Evolutionary conservation across 2,888 invertebrate species (phyloP).

Genomic region (Pandemis corylana): DNA sequence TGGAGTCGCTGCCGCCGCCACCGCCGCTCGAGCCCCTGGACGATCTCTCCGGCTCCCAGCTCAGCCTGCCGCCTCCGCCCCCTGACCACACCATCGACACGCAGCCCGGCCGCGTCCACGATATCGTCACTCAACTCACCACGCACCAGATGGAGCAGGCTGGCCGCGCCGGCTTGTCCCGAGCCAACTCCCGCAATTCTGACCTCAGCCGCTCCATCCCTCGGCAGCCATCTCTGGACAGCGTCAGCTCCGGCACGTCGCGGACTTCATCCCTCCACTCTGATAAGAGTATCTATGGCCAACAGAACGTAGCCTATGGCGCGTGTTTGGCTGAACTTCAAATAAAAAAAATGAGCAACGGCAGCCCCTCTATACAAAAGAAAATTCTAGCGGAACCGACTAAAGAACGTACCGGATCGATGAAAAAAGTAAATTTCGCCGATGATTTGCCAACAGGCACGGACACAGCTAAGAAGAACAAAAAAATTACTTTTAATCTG

Average conservation of each 20-base stretch:
- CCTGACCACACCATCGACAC: constrained; percentile 79
- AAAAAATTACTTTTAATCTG: constrained; percentile 88
- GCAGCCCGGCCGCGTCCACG: constrained; percentile 71
- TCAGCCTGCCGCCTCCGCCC: constrained; percentile 91
- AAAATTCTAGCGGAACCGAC: constrained; percentile 64
- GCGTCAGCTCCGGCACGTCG: constrained; percentile 81
- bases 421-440: constrained; percentile 86
- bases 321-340: constrained; percentile 86
- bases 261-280: constrained; percentile 75
- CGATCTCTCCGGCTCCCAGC: constrained; percentile 88
- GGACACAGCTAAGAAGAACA: constrained; percentile 84
- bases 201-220: constrained; percentile 76
- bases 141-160: constrained; percentile 72
- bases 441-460: constrained; percentile 82
- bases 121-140: constrained; percentile 73
- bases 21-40: constrained; percentile 81
- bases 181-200: constrained; percentile 67
- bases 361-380: constrained; percentile 68
- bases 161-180: constrained; percentile 67
- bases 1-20: constrained; percentile 92
- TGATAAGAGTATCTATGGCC: constrained; percentile 71
- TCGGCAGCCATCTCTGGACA: constrained; percentile 84
- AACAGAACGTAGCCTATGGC: constrained; percentile 70
- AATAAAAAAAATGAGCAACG: constrained; percentile 77
- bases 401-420: constrained; percentile 79